phyloP scores from a whole-genome alignment of 2,888 invertebrate species.

The Dicyrtomina minuta region DNA sequence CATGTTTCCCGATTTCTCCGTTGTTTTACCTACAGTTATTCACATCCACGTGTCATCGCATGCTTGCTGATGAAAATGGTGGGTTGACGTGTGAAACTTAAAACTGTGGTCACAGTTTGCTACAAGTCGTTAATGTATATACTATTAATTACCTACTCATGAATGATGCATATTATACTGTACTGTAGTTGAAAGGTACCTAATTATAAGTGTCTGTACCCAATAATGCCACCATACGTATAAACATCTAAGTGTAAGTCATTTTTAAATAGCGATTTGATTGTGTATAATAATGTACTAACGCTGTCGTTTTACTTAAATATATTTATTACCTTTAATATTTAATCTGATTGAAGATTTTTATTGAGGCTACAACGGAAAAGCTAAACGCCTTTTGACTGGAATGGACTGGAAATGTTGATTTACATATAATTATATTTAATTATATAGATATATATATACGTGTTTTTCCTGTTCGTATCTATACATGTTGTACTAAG shows the following conservation, averaged over 20 bases:
- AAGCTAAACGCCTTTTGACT: conserved; percentile 10
- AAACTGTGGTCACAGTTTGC: no score
- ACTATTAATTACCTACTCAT: no score
- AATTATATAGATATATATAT: neutral
- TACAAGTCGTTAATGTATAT: no score
- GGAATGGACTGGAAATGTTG: neutral
- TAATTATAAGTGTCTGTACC: no score
- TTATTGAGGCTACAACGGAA: conserved; percentile 7
- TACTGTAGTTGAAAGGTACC: no score
- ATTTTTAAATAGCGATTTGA: neutral
- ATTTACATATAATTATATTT: neutral
- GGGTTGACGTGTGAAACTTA: no score
- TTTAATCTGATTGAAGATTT: neutral
- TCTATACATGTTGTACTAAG: conserved; percentile 4
- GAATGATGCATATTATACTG: no score
- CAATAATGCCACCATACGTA: neutral
- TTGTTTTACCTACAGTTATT: neutral
- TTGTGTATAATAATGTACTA: neutral
- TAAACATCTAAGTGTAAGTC: neutral
- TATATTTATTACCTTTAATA: no score
- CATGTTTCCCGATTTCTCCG: neutral
- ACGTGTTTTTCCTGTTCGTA: no score
- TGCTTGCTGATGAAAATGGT: no score
- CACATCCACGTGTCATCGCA: neutral
- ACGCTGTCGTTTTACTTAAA: neutral